phyloP scores from a whole-genome alignment of 2,888 invertebrate species.

The Helobdella robusta region DNA sequence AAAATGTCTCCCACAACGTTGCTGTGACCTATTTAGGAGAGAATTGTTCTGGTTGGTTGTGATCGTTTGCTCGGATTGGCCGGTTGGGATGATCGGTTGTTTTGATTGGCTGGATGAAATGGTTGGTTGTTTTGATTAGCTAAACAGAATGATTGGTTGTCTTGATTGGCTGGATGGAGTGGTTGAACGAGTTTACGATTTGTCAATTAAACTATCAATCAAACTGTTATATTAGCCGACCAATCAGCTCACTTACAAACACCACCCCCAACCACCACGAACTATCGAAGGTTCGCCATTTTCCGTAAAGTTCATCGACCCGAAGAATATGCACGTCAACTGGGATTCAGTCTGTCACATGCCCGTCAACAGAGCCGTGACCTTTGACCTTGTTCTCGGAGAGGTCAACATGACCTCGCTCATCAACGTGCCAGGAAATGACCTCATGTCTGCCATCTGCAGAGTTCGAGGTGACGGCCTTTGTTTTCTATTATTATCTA shows the following conservation, averaged over 20 bases:
- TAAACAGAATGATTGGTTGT: too few species aligned
- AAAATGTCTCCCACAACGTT: constrained; percentile 61
- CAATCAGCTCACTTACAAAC: too few species aligned
- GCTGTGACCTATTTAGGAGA: constrained; percentile 61
- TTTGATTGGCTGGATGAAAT: too few species aligned
- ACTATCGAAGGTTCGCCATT: constrained; percentile 25
- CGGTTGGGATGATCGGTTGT: too few species aligned
- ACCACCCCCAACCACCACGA: too few species aligned
- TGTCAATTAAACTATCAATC: too few species aligned
- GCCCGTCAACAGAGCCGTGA: constrained; percentile 11
- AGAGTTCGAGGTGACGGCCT: constrained; percentile 13
- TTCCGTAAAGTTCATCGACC: constrained; percentile 20
- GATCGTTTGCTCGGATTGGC: too few species aligned
- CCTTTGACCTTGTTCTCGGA: constrained; percentile 18
- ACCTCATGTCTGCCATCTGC: constrained; percentile 10
- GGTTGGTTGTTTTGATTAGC: too few species aligned
- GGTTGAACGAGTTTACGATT: too few species aligned
- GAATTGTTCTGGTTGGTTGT: constrained; percentile 48
- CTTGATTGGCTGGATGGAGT: too few species aligned
- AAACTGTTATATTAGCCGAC: too few species aligned
- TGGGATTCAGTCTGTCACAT: constrained; percentile 11
- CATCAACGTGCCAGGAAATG: background rate
- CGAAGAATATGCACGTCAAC: constrained; percentile 15
- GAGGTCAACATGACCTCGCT: background rate
- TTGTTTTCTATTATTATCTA: too few species aligned